These are phyloP conservation scores for Lordiphosa andalusiaca DNA, from an alignment of 2,888 invertebrate species.

Conservation along the genomic window DNA sequence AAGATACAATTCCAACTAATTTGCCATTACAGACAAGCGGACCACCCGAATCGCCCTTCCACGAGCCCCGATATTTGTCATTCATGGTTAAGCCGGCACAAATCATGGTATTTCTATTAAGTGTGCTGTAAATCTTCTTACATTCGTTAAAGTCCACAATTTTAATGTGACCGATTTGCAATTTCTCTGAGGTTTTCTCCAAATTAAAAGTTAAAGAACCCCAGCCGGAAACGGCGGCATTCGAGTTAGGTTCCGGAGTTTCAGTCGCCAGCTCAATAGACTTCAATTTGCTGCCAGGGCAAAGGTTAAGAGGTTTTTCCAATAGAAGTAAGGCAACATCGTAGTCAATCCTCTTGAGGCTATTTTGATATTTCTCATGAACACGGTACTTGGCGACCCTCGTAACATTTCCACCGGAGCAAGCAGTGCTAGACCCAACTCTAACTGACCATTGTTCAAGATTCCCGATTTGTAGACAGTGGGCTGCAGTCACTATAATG, in stretches of 20 bases:
- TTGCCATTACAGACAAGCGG: conserved; percentile 40
- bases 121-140: conserved; percentile 64
- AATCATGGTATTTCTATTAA: conserved; percentile 25
- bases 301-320: conserved; percentile 75
- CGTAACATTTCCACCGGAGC: conserved; percentile 43
- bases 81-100: conserved; percentile 30
- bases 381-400: conserved; percentile 17
- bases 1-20: conserved; percentile 51
- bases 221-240: conserved; percentile 52
- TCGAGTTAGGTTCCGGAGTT: conserved; percentile 32
- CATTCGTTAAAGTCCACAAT: conserved; percentile 79
- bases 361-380: conserved; percentile 80
- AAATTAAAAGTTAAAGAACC: conserved; percentile 13
- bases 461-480: conserved; percentile 74
- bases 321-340: conserved; percentile 82
- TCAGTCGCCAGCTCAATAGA: conserved; percentile 78
- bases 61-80: conserved; percentile 15
- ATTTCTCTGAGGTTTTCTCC: conserved; percentile 19
- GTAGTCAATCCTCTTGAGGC: conserved; percentile 54
- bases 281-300: conserved; percentile 64
- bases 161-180: conserved; percentile 79
- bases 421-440: conserved; percentile 32
- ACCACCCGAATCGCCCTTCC: conserved; percentile 58
- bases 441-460: not conserved
- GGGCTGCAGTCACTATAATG: conserved; percentile 82